Evolutionary conservation across 2,888 invertebrate species (phyloP), one percentile per base, ranked within the genome.

Genomic region (Spodoptera picta): DNA sequence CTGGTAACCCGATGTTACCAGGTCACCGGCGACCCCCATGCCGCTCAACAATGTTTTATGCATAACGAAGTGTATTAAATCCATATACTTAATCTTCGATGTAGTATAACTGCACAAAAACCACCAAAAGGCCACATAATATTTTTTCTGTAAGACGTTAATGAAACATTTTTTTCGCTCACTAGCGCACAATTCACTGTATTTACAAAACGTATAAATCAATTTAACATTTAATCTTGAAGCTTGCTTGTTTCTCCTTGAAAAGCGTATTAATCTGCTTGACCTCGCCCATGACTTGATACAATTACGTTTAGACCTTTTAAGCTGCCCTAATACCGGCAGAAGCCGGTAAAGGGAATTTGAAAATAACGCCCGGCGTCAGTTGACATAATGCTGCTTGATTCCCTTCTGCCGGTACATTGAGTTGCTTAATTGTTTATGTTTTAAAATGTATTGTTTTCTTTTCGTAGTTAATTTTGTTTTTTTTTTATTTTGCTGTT

Each of bases 231-330:
- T 68, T 49, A 55, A 75, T 63, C 57, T 63, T 47, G n/a, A 52
- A 47, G 46, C 53, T 63, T 57, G 51, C 52, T 61, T 57, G 36
- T 42, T 53, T 59, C 46, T 19, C 60, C 62, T 59, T 60, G 53
- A 60, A 66, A 60, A 67, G 57, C 68, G 60, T 68, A 64, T 68
- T 74, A 76, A 77, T 75, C 65, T 65, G 67, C 57, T 72, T 70
- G 72, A 77, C 72, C 72, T 60, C 66, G 49, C 44, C 57, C 60
- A 75, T 58, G 50, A 31, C 61, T 68, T 72, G 65, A 76, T 76
- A 76, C 69, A 72, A 76, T 76, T 77, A 72, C 72, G 72, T 75
- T 77, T 57, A 73, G 53, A 75, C 75, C 75, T 72, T 69, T 74
- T 77, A 75, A 71, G 75, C 75, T 53, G 61, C 54, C 65, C 52